phyloP scores from a whole-genome alignment of 53 echinoderm and acorn worm species.

The Apostichopus leukothele region DNA sequence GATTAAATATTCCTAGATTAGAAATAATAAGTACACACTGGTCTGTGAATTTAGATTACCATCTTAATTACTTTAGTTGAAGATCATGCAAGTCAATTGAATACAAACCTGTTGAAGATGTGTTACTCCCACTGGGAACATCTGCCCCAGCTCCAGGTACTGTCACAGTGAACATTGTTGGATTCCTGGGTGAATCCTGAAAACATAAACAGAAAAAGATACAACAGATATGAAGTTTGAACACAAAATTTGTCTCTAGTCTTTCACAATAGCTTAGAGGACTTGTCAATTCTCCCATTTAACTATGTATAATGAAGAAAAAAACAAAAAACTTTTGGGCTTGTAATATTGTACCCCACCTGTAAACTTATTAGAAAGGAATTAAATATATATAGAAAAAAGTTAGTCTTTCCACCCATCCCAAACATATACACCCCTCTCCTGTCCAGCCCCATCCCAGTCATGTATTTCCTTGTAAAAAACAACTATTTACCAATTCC shows the following conservation, averaged over 20 bases:
- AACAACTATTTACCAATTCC: too few species aligned
- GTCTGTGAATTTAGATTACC: too few species aligned
- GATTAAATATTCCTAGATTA: too few species aligned
- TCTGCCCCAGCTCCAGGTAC: slow-evolving; percentile 96
- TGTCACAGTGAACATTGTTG: slow-evolving; percentile 78
- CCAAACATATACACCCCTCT: too few species aligned
- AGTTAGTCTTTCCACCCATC: too few species aligned
- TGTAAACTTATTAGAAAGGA: background rate
- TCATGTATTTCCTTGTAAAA: too few species aligned
- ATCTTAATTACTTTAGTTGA: background rate
- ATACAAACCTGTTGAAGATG: slow-evolving; percentile 55
- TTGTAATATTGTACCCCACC: background rate
- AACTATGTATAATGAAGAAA: too few species aligned
- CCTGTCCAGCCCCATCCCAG: too few species aligned
- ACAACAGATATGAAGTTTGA: background rate
- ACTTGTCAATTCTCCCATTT: background rate
- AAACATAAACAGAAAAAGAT: slow-evolving; percentile 30
- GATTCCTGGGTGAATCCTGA: slow-evolving; percentile 65
- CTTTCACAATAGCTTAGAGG: too few species aligned
- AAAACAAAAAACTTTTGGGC: too few species aligned
- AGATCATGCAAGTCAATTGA: background rate
- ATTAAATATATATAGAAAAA: too few species aligned
- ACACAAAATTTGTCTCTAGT: background rate
- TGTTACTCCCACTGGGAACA: slow-evolving; percentile 48
- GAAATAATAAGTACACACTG: too few species aligned